Evolutionary conservation across 2,113 vertebrate species (phyloP), one percentile per base, ranked within the genome.

Genomic region (Australoheros scitulus): DNA sequence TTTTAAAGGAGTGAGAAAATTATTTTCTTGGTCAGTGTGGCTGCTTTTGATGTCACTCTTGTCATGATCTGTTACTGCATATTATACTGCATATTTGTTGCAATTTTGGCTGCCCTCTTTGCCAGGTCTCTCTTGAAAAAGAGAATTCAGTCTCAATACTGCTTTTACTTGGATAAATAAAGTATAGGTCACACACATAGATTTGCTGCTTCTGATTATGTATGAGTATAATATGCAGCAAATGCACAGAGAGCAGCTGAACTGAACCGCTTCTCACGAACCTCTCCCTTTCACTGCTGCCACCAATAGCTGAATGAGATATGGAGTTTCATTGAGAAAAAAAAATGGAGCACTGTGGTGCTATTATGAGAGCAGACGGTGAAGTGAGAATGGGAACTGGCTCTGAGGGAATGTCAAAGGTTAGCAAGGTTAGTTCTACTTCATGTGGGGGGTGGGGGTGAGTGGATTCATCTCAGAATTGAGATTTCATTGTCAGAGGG

Each of bases 361-460:
- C 92, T 89, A 88, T 90, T 92, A 90, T 92, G 91, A 92, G 91
- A 93, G 79, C 72, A 84, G 85, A 91, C 89, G 92, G 83, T 90
- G 88, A 89, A 90, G 80, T 91, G 89, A 91, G 86, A 93, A 87
- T 89, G 86, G 89, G 92, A 91, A 93, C 87, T 80, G 88, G 92
- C 83, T 92, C 85, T 61, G 77, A 88, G 91, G 83, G 92, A 94
- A 95, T 91, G 92, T 92, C 92, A 93, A 93, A 93, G 91, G 92
- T 92, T 93, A 92, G 90, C 80, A 24, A 92, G 91, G 92, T 94
- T 92, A 91, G 81, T 93, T 94, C 85, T 89, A 92, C 92, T 92
- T 93, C 90, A 94, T 90, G 22, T 41, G 41, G 60, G 52, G 58
- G 72, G 64, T 83, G 63, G 80, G 26, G 24, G 24, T 87, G 85